phyloP scores from a whole-genome alignment of 2,113 vertebrate genomes.

The Bombycilla garrulus region DNA sequence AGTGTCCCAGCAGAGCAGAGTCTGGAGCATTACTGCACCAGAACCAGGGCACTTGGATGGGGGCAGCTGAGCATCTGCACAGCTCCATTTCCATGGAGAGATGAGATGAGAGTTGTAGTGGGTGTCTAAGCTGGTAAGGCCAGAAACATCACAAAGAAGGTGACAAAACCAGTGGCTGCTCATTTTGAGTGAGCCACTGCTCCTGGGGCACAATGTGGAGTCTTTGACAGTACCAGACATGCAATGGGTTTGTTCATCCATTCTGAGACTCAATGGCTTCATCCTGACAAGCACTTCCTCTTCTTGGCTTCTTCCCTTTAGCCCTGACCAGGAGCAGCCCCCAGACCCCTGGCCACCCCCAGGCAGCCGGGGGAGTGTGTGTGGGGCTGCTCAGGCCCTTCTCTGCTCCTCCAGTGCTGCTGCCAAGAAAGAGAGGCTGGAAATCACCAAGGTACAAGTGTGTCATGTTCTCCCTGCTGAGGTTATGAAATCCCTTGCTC shows the following conservation, averaged over 20 bases:
- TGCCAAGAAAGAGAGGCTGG: neutral
- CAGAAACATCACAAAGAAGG: neutral
- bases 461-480: neutral
- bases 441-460: neutral
- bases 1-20: neutral
- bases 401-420: neutral
- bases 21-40: neutral
- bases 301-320: neutral
- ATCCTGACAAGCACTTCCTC: neutral
- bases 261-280: neutral
- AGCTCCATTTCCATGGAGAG: neutral
- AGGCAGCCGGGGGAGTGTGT: fast-evolving
- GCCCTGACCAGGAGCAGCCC: neutral
- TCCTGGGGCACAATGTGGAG: neutral
- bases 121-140: neutral
- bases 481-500: constrained; percentile 22
- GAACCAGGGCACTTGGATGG: neutral
- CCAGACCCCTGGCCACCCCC: neutral
- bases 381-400: neutral
- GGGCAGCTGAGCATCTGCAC: neutral
- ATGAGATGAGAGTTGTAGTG: neutral
- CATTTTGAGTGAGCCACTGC: neutral
- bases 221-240: neutral
- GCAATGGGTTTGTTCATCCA: neutral
- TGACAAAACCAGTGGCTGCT: neutral